Base-by-base conservation (phyloP, 2,888 invertebrate genomes). In the Agrochola circellaris region DNA sequence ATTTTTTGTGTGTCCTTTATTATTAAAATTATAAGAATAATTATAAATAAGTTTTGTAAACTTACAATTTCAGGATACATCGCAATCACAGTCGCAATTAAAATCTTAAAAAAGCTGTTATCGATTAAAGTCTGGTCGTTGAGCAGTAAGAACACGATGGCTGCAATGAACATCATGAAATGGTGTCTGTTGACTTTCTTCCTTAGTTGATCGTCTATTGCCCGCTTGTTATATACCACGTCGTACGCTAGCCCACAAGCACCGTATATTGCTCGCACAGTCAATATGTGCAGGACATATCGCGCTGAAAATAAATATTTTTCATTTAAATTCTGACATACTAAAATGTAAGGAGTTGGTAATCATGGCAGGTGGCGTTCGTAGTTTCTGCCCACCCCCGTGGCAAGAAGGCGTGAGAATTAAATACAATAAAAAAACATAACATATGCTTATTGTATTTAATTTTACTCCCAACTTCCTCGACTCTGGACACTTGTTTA, bases 11-110 rank as follows among this genome's bases (percentile, higher is more conserved):
- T 45, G 13, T 45, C 3, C 13, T 13, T 45, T 0, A 42, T 42
- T 42, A 42, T 13, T 42, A 2, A 45, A 45, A 45, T 45, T 45
- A 17, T 15, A 48, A 15, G 15, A 48, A 48, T 45, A 45, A 13
- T 48, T 17, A 48, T 7, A 20, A 45, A 20, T 48, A 20, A 17
- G 23, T 60, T 58, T 7, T 17, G 17, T 34, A 61, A 17, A 61
- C 94, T 92, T 77, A 95, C 95, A 87, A 92, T 89, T 77, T 92
- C 90, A 1, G 91, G 89, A 88, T 91, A 93, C 61, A 91, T 91
- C 0, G 88, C 79, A 26, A 94, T 56, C 0, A 94, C 72, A 58
- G 90, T 89, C 0, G 92, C 95, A 0, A 92, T 75, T 48, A 91
- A 91, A 0, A 94, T 72, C 26, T 90, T 78, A 0, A 91, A 69